A percentile compares a stretch with the other conserved stretches of the same genome.
phyloP scores from a whole-genome alignment of 2,113 vertebrate genomes.

The Perccottus glenii region DNA sequence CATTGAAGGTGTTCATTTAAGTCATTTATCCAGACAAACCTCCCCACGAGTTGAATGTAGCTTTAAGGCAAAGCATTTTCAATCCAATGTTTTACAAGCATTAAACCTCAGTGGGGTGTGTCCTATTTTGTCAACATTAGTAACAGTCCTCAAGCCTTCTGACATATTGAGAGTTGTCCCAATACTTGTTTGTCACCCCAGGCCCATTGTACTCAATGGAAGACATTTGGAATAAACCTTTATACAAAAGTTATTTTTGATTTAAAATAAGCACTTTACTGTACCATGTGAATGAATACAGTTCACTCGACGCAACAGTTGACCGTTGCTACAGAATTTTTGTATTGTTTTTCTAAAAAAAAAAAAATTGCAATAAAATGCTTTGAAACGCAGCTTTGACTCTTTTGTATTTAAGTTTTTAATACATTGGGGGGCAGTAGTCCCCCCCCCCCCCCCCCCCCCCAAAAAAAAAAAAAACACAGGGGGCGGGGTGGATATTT shows the following conservation, averaged over 20 bases:
- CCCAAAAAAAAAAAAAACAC: too few species aligned
- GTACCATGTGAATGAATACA: slow-evolving; percentile 90
- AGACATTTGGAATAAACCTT: slow-evolving; percentile 50
- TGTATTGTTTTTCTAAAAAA: slow-evolving; percentile 95
- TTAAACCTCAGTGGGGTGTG: slow-evolving; percentile 33
- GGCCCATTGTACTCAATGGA: slow-evolving; percentile 48
- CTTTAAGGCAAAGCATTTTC: slow-evolving; percentile 56
- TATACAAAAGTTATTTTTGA: slow-evolving; percentile 67
- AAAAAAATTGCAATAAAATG: slow-evolving; percentile 89
- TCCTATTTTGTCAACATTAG: slow-evolving; percentile 19
- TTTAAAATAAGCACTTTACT: slow-evolving; percentile 93
- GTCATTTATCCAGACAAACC: slow-evolving; percentile 49
- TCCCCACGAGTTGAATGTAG: slow-evolving; percentile 65
- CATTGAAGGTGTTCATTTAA: slow-evolving; percentile 47
- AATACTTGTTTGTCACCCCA: slow-evolving; percentile 55
- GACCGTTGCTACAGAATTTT: slow-evolving; percentile 89
- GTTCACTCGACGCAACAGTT: slow-evolving; percentile 83
- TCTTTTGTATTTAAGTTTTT: too few species aligned
- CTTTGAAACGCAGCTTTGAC: slow-evolving; percentile 71
- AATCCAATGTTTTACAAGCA: slow-evolving; percentile 46
- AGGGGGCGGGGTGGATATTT: too few species aligned
- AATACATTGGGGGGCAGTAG: too few species aligned
- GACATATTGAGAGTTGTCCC: slow-evolving; percentile 26
- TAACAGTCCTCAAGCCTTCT: slow-evolving; percentile 30
- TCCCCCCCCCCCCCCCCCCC: too few species aligned